Percentiles rank a stretch among this genome's conserved stretches.
Evolutionary conservation across 2,797 vertebrate species (phyloP).

Genomic region (Neopelma chrysocephalum): DNA sequence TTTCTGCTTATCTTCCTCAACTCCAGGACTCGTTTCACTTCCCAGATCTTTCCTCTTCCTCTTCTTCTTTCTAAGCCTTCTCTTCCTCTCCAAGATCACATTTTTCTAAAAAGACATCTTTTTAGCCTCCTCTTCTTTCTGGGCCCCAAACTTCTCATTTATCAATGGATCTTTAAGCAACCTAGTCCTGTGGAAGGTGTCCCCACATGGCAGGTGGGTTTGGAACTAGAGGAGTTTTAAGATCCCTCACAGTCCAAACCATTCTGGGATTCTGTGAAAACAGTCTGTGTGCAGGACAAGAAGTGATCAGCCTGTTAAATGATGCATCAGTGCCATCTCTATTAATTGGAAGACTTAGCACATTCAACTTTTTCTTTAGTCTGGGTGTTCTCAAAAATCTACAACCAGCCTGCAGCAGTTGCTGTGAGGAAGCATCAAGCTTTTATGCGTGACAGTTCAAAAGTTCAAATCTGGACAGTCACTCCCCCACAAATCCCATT

Average conservation of each 20-base stretch:
- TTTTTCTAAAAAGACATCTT: background rate
- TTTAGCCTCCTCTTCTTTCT: background rate
- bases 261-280: background rate
- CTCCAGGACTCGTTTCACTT: background rate
- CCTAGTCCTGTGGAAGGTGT: background rate
- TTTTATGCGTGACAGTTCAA: background rate
- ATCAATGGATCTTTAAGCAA: background rate
- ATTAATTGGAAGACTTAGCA: background rate
- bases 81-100: background rate
- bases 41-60: background rate
- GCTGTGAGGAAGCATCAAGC: background rate
- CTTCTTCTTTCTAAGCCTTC: background rate
- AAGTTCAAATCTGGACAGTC: conserved; percentile 4
- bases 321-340: background rate
- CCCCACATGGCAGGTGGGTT: background rate
- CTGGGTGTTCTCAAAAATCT: background rate
- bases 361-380: background rate
- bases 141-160: background rate
- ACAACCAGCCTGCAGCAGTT: background rate
- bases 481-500: background rate
- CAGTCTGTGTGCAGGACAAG: background rate
- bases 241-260: background rate
- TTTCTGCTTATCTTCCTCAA: background rate
- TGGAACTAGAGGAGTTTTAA: background rate
- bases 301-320: background rate